phyloP scores from a whole-genome alignment of 2,113 vertebrate species.

The Delphinapterus leucas region DNA sequence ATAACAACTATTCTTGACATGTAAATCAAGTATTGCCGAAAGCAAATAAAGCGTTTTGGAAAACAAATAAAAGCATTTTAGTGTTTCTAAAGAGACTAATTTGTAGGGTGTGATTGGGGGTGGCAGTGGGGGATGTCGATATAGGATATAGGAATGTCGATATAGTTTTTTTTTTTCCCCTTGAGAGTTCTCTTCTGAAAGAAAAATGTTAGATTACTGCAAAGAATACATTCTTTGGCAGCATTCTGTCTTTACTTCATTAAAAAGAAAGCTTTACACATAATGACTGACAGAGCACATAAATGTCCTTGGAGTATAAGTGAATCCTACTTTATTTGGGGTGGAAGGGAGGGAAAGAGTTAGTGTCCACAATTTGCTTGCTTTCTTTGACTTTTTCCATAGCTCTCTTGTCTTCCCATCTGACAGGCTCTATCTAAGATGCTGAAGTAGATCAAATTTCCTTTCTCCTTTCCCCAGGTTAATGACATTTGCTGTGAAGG shows the following conservation, averaged over 20 bases:
- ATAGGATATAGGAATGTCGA: background rate
- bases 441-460: slow-evolving; percentile 24
- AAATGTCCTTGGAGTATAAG: background rate
- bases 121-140: no score
- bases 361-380: background rate
- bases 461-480: background rate
- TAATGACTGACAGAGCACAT: background rate
- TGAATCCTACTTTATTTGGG: background rate
- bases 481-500: slow-evolving; percentile 27
- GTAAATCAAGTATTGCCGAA: background rate
- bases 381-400: background rate
- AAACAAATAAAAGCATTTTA: background rate
- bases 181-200: background rate
- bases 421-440: background rate
- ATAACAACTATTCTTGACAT: background rate
- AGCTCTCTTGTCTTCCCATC: background rate
- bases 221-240: background rate
- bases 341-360: background rate
- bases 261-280: background rate
- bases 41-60: background rate
- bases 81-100: background rate
- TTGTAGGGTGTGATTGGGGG: background rate
- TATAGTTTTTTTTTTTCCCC: rapidly evolving
- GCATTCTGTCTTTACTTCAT: background rate
- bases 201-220: background rate